Evolutionary conservation across 2,888 invertebrate species (phyloP).

Genomic region (Drosophila austrosaltans): DNA sequence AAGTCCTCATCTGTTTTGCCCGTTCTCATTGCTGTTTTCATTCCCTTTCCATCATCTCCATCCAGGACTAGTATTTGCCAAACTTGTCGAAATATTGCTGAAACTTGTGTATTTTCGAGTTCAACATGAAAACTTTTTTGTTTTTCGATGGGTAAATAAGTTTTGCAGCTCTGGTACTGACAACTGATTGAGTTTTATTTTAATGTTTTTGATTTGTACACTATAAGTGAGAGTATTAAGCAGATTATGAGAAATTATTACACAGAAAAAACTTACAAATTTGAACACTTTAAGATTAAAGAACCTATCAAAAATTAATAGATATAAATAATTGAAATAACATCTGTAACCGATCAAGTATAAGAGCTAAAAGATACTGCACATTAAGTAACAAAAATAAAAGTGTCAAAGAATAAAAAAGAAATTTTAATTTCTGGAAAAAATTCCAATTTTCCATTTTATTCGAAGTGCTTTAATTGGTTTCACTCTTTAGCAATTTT

Average conservation of each 20-base stretch:
- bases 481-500: not conserved
- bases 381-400: too few species aligned
- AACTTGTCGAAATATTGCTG: slow-evolving; percentile 57
- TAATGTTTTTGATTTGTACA: not conserved
- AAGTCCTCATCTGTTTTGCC: not conserved
- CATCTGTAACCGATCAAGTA: too few species aligned
- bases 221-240: not conserved
- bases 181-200: slow-evolving; percentile 54
- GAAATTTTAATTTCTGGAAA: too few species aligned
- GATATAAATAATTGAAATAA: too few species aligned
- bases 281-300: too few species aligned
- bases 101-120: slow-evolving; percentile 51
- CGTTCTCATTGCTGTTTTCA: not conserved
- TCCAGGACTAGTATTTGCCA: slow-evolving; percentile 43
- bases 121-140: slow-evolving; percentile 55
- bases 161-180: slow-evolving; percentile 3
- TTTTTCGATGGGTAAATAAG: not conserved
- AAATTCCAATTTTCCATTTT: too few species aligned
- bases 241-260: not conserved
- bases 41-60: slow-evolving; percentile 1
- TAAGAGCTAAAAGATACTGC: too few species aligned
- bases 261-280: too few species aligned
- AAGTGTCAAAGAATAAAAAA: too few species aligned
- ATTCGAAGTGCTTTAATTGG: not conserved
- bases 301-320: too few species aligned